Conservation (phyloP, 2,113 vertebrate species). For the Syrmaticus mikado region DNA sequence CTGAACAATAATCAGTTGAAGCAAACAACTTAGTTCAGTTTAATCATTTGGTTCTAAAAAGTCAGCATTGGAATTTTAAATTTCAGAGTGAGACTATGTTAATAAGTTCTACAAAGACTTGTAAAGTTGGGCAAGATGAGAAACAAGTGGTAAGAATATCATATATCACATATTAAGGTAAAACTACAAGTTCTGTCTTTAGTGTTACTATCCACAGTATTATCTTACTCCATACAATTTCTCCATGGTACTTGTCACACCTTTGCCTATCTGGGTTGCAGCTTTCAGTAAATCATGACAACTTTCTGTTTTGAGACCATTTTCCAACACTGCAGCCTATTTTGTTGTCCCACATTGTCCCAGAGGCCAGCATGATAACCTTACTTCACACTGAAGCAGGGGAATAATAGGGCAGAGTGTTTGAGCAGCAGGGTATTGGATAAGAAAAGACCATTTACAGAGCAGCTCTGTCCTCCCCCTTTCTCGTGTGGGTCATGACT, state of each 20-base stretch:
- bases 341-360: background rate
- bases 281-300: background rate
- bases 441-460: background rate
- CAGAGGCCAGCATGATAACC: background rate
- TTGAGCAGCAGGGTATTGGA: background rate
- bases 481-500: fast-evolving
- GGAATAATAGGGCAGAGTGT: background rate
- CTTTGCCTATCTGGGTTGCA: background rate
- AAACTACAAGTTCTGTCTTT: background rate
- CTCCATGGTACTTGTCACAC: background rate
- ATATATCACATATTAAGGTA: background rate
- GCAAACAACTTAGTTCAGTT: background rate
- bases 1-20: background rate
- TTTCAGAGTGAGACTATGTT: background rate
- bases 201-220: fast-evolving
- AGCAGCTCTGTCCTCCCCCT: background rate
- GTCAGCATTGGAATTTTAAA: background rate
- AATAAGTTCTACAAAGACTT: background rate
- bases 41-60: background rate
- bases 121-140: background rate
- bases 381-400: background rate
- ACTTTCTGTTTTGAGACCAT: background rate
- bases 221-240: background rate
- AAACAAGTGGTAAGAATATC: background rate
- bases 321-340: background rate